Evolutionary conservation across 2,888 invertebrate genomes (phyloP).

Genomic region (Nephrotoma appendiculata): DNA sequence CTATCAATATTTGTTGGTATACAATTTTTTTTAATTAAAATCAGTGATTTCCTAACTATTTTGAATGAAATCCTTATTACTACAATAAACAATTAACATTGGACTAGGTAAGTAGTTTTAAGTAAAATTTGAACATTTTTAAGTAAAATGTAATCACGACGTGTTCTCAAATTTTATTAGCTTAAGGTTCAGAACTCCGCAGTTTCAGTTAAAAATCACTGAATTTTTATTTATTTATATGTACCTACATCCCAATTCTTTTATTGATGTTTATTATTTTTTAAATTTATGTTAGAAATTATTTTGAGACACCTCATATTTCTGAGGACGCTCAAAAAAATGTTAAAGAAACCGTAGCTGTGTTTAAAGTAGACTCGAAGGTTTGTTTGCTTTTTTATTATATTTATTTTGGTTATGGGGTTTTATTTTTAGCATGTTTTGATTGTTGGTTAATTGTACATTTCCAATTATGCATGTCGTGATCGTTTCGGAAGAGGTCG

Average conservation of each 20-base stretch:
- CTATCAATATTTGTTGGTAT: slow-evolving; percentile 40
- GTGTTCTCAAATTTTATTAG: too few relatives aligned
- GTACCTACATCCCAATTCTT: slow-evolving; percentile 7
- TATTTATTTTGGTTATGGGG: background rate
- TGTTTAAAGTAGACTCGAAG: slow-evolving; percentile 40
- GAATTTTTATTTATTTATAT: background rate
- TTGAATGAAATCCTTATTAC: too few relatives aligned
- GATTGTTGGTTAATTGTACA: background rate
- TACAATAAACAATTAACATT: too few relatives aligned
- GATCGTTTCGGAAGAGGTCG: background rate
- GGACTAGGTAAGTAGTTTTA: too few relatives aligned
- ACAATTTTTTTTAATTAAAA: background rate
- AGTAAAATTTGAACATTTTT: too few relatives aligned
- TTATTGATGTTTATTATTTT: slow-evolving; percentile 13
- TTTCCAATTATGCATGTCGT: background rate
- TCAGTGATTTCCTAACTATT: background rate
- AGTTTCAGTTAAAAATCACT: background rate
- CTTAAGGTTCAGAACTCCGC: too few relatives aligned
- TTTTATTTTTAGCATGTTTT: background rate
- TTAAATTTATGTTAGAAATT: slow-evolving; percentile 14
- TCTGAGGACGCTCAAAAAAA: slow-evolving; percentile 30
- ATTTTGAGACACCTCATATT: background rate
- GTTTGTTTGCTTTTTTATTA: slow-evolving; percentile 12
- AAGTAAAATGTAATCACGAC: too few relatives aligned
- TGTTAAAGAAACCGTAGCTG: slow-evolving; percentile 38